Percentiles rank a stretch among this genome's conserved stretches.
Conservation (phyloP, 2,113 vertebrate species). For the Triplophysa tibetana region DNA sequence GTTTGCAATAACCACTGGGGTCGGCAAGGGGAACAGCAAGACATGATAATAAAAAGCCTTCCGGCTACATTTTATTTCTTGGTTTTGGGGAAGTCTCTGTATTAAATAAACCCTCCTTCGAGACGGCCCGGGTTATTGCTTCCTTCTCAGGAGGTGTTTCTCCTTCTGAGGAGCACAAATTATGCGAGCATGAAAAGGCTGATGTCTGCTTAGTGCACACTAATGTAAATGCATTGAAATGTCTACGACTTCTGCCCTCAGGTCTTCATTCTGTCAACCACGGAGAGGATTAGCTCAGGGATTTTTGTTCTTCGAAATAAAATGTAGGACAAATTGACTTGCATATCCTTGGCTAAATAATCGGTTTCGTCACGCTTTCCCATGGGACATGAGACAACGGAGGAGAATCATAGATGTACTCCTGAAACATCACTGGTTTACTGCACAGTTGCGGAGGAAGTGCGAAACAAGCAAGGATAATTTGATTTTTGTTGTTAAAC, state of each 20-base stretch:
- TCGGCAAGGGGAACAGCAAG: slow-evolving; percentile 41
- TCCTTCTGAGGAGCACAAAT: slow-evolving; percentile 32
- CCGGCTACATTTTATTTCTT: slow-evolving; percentile 54
- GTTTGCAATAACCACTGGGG: slow-evolving; percentile 18
- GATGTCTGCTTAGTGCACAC: slow-evolving; percentile 35
- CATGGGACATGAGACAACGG: slow-evolving; percentile 17
- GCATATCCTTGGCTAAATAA: slow-evolving; percentile 36
- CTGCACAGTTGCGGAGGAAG: slow-evolving; percentile 7
- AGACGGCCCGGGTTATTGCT: slow-evolving; percentile 52
- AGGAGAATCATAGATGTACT: slow-evolving; percentile 21
- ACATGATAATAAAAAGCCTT: slow-evolving; percentile 50
- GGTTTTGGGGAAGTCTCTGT: slow-evolving; percentile 47
- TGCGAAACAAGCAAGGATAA: slow-evolving; percentile 15
- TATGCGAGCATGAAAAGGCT: slow-evolving; percentile 25
- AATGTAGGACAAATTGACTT: slow-evolving; percentile 43
- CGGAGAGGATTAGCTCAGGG: slow-evolving; percentile 32
- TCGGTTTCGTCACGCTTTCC: slow-evolving; percentile 35
- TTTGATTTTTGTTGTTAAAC: not conserved
- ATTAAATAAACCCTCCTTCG: slow-evolving; percentile 62
- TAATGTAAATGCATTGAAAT: slow-evolving; percentile 25
- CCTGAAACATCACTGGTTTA: slow-evolving; percentile 21
- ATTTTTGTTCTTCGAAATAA: slow-evolving; percentile 46
- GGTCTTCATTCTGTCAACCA: slow-evolving; percentile 18
- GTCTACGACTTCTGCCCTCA: not conserved
- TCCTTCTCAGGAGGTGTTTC: slow-evolving; percentile 32